Percentiles rank a stretch among this genome's conserved stretches.
phyloP scores from a whole-genome alignment of 2,113 vertebrate species.

The Tachysurus vachellii region DNA sequence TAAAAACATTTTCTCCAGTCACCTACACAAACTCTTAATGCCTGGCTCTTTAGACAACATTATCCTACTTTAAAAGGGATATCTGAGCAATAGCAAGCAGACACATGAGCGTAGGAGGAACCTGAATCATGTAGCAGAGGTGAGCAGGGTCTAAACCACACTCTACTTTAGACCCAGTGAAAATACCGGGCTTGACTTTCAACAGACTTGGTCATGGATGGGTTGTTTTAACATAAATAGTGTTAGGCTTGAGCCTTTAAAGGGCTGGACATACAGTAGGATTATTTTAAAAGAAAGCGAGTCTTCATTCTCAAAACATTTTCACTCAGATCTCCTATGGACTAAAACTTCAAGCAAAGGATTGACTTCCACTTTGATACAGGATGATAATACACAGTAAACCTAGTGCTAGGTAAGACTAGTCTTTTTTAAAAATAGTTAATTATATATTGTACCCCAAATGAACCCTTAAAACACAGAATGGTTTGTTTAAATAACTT shows the following conservation, averaged over 20 bases:
- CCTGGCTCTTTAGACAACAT: conserved; percentile 35
- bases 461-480: not conserved
- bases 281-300: not conserved
- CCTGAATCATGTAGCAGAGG: conserved; percentile 33
- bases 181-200: conserved; percentile 3
- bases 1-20: conserved; percentile 37
- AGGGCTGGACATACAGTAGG: not conserved
- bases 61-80: conserved; percentile 53
- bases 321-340: not conserved
- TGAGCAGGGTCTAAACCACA: conserved; percentile 11
- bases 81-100: conserved; percentile 51
- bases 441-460: not conserved
- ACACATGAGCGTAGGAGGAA: conserved; percentile 51
- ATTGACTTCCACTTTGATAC: not conserved
- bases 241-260: not conserved
- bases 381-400: not conserved
- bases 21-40: conserved; percentile 21
- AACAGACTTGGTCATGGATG: not conserved
- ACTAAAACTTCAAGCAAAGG: not conserved
- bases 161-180: conserved; percentile 18
- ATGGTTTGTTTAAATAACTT: not conserved
- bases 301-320: not conserved
- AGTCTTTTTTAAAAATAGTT: not conserved
- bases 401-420: not conserved
- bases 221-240: conserved; percentile 12